Evolutionary conservation across 2,113 vertebrate species (phyloP), one percentile per base, ranked within the genome.

Genomic region (Acrocephalus kingi): DNA sequence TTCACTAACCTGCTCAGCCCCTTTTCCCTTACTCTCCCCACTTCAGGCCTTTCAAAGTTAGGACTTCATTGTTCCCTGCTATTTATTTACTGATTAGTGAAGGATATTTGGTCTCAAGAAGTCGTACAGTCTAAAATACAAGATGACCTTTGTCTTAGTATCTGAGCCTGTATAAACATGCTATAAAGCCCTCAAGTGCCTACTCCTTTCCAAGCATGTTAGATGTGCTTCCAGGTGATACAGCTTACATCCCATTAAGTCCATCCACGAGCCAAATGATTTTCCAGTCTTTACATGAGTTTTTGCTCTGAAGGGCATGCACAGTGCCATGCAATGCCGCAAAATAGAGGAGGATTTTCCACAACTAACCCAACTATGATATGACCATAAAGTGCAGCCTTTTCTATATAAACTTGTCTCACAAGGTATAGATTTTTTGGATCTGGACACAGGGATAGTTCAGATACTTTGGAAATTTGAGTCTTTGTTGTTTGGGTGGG

Each of bases 351-450:
- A 79, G 17, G 19, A 55, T 76, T 85, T 93, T 72, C 18, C 23
- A 61, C 30, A 79, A 15, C 33, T 72, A 56, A 56, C 15, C 7
- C 13, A 45, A 6, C 9, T 39, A 15, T 35, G 9, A 11, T 72
- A 33, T 51, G 39, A 63, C 12, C 0, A 2, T 35, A 28, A 59
- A 27, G 48, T 33, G 16, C 35, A 87, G 46, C 19, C 28, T 89
- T 83, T 89, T 13, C 17, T 51, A 6, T 67, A 13, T n/a, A 55
- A 63, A 18, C 30, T 37, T 17, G 23, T 67, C 11, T 27, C 25
- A 23, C 0, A 0, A 31, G 11, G 2, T 54, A 33, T 6, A 31
- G 52, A n/a, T 15, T 66, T 87, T 82, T 90, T 75, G 18, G 7
- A 15, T 83, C 22, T 63, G 30, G 30, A 43, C 2, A 20, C 9